Conservation (phyloP, 2,888 invertebrate genomes). For the Agrotis exclamationis region DNA sequence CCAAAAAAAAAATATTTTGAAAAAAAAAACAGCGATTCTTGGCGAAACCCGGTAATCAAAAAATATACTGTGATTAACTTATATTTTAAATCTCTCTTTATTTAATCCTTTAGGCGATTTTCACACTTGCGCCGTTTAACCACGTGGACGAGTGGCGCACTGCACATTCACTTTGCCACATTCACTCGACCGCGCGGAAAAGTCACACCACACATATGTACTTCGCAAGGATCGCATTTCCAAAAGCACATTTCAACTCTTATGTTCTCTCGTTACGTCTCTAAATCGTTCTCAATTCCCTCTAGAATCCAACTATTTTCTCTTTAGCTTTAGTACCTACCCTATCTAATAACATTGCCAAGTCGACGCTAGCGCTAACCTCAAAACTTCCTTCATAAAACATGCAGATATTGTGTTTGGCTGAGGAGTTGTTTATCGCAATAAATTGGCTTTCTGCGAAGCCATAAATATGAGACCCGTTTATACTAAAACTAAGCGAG, state of each 20-base stretch:
- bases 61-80: too few relatives aligned
- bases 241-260: background rate
- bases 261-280: background rate
- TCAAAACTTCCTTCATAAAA: constrained; percentile 50
- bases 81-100: background rate
- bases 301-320: background rate
- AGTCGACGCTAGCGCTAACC: constrained; percentile 17
- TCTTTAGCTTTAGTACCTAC: background rate
- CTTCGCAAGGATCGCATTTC: background rate
- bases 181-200: too few relatives aligned
- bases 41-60: too few relatives aligned
- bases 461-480: constrained; percentile 50
- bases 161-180: too few relatives aligned
- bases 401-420: constrained; percentile 52
- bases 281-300: background rate
- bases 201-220: background rate
- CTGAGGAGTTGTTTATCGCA: constrained; percentile 55
- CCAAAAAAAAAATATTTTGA: too few relatives aligned
- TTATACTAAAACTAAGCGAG: background rate
- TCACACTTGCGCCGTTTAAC: too few relatives aligned
- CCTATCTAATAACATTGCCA: background rate
- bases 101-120: background rate
- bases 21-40: too few relatives aligned
- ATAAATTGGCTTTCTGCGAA: constrained; percentile 59
- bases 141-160: too few relatives aligned